Conservation (phyloP, 2,797 vertebrate species). For the Carapus acus region DNA sequence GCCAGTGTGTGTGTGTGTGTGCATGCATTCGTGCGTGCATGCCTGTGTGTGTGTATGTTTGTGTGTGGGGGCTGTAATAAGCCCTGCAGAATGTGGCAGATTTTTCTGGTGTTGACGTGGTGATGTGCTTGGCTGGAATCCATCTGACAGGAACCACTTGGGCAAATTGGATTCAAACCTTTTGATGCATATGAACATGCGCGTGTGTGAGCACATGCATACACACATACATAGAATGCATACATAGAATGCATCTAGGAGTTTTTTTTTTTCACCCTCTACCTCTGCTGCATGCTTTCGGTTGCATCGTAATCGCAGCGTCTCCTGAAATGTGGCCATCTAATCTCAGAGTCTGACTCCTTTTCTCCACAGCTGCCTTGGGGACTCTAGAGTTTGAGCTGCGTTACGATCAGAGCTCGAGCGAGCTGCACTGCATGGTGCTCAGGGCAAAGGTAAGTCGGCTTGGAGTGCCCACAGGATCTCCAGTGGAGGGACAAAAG, state of each 20-base stretch:
- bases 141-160: constrained; percentile 18
- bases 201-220: not conserved
- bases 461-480: not conserved
- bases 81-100: constrained; percentile 9
- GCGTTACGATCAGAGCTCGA: constrained; percentile 73
- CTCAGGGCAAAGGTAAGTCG: constrained; percentile 76
- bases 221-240: not conserved
- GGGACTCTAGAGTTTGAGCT: constrained; percentile 81
- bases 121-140: constrained; percentile 16
- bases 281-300: too few species aligned
- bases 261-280: not conserved
- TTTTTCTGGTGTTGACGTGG: constrained; percentile 15
- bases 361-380: constrained; percentile 66
- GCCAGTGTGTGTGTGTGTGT: not conserved
- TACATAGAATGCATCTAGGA: constrained; percentile 16
- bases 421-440: constrained; percentile 75
- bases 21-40: not conserved
- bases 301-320: too few species aligned
- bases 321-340: constrained; percentile 1
- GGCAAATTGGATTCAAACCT: constrained; percentile 26
- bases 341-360: not conserved
- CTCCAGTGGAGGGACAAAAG: too few species aligned
- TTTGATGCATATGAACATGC: not conserved
- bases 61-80: not conserved
- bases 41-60: not conserved